These are phyloP conservation scores for Phalacrocorax carbo DNA, from an alignment of 2,113 vertebrate genomes.

Conservation along the genomic window DNA sequence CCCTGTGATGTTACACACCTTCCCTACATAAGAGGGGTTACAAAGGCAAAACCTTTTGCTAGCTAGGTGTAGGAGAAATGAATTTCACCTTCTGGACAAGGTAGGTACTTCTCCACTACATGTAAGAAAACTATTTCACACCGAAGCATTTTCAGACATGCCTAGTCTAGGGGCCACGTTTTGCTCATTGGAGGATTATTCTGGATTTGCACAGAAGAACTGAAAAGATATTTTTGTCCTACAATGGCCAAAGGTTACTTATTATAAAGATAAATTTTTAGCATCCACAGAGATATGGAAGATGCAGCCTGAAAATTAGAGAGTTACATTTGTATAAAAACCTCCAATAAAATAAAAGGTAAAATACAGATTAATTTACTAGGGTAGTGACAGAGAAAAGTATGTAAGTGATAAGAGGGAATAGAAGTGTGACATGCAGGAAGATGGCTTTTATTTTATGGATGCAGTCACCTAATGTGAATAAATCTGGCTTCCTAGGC, in stretches of 20 bases:
- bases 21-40: not conserved
- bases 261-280: not conserved
- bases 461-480: not conserved
- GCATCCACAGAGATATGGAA: not conserved
- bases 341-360: not conserved
- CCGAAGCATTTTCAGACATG: not conserved
- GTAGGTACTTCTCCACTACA: not conserved
- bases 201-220: not conserved
- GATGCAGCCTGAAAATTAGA: not conserved
- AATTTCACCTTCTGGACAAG: not conserved
- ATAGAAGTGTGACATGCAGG: not conserved
- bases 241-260: not conserved
- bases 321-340: not conserved
- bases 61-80: not conserved
- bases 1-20: not conserved
- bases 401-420: not conserved
- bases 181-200: not conserved
- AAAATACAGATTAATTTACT: not conserved
- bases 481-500: conserved; percentile 15
- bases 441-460: conserved; percentile 3
- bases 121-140: not conserved
- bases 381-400: not conserved
- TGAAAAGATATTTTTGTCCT: not conserved
- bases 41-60: not conserved
- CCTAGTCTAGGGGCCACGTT: not conserved